A percentile compares a stretch with the other conserved stretches of the same genome.
These are phyloP conservation scores for Chaenogobius annularis DNA, from an alignment of 2,113 vertebrate species.

Conservation along the genomic window DNA sequence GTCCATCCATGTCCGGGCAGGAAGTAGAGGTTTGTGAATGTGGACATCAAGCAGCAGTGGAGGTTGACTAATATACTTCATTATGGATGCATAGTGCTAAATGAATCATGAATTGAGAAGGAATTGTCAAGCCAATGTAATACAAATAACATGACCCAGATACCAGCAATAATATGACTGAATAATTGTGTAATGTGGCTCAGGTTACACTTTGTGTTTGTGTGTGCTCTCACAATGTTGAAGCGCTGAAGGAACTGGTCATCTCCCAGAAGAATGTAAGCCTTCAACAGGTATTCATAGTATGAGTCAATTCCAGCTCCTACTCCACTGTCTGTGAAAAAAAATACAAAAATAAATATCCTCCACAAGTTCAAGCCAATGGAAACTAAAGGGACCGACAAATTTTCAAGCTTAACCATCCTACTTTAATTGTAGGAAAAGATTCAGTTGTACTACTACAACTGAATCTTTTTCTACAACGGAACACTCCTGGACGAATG, in stretches of 20 bases:
- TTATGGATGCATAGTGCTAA: constrained; percentile 97
- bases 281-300: constrained; percentile 98
- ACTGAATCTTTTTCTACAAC: no score
- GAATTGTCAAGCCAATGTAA: neutral
- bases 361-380: no score
- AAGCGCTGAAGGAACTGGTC: constrained; percentile 95
- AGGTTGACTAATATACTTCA: constrained; percentile 98
- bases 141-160: neutral
- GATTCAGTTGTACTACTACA: no score
- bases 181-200: neutral
- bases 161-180: neutral
- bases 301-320: constrained; percentile 98
- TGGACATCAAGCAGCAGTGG: constrained; percentile 95
- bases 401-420: neutral
- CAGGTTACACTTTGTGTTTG: constrained; percentile 2
- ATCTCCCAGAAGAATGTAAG: constrained; percentile 95
- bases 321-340: constrained; percentile 89
- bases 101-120: neutral
- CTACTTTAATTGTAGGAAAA: no score
- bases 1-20: constrained; percentile 98
- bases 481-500: no score
- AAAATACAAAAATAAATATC: neutral
- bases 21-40: constrained; percentile 97
- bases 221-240: constrained; percentile 86
- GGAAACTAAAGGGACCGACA: neutral